Evolutionary conservation across 2,888 invertebrate species (phyloP).

Genomic region (Chorisops tibialis): DNA sequence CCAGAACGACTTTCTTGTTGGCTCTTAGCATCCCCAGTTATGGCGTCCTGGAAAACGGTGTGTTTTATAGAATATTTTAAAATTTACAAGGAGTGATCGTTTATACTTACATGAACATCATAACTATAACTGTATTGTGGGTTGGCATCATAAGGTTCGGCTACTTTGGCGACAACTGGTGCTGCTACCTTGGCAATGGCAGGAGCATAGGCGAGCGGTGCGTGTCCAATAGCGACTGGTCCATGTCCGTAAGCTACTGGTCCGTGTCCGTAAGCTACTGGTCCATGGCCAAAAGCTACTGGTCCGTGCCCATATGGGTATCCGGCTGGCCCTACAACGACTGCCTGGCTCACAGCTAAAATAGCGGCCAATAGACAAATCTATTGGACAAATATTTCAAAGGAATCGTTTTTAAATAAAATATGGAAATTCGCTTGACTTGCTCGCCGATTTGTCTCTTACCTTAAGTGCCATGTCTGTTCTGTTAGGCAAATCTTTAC

Average conservation of each 20-base stretch:
- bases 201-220: conserved; percentile 35
- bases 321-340: conserved; percentile 43
- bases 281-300: conserved; percentile 3
- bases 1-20: conserved; percentile 57
- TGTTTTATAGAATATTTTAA: neutral
- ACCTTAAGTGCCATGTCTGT: conserved; percentile 50
- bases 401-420: neutral
- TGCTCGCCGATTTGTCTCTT: conserved; percentile 29
- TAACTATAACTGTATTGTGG: conserved; percentile 58
- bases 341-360: conserved; percentile 42
- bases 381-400: conserved; percentile 12
- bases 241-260: conserved; percentile 15
- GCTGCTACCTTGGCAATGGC: conserved; percentile 44
- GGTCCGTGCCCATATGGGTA: conserved; percentile 38
- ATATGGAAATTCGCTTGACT: neutral
- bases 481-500: conserved; percentile 47
- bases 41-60: conserved; percentile 46
- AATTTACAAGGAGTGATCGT: neutral
- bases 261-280: neutral
- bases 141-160: conserved; percentile 53
- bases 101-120: conserved; percentile 53
- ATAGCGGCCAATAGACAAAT: conserved; percentile 42
- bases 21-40: conserved; percentile 58
- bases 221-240: conserved; percentile 44
- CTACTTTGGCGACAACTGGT: conserved; percentile 40